A percentile compares a stretch with the other conserved stretches of the same genome.
Conservation (phyloP, 37 sponge, comb jelly and placozoan species). For the Theonella swinhoei region DNA sequence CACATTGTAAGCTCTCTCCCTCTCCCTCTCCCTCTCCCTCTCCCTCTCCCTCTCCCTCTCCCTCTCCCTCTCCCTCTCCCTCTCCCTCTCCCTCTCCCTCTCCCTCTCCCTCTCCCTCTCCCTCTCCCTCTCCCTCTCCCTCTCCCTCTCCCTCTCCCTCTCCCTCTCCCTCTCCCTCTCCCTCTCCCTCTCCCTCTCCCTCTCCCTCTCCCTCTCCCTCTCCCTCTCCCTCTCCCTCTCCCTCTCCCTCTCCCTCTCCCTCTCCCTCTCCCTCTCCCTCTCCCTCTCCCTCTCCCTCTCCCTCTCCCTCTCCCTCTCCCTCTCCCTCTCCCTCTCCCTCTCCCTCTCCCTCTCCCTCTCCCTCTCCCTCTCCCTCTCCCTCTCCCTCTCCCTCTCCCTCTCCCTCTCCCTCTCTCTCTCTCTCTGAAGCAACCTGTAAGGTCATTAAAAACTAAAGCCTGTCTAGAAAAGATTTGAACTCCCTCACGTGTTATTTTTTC, state of each 20-base stretch:
- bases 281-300: not conserved
- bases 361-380: not conserved
- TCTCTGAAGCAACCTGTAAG: too few species aligned
- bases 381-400: not conserved
- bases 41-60: slow-evolving; percentile 19
- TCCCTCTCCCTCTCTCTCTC: not conserved
- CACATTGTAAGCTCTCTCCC: not conserved
- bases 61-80: slow-evolving; percentile 14
- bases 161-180: slow-evolving; percentile 16
- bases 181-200: slow-evolving; percentile 19
- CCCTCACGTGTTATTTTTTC: too few species aligned
- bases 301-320: not conserved
- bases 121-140: slow-evolving; percentile 17
- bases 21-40: slow-evolving; percentile 13
- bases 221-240: not conserved
- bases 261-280: not conserved
- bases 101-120: slow-evolving; percentile 19
- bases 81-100: slow-evolving; percentile 17
- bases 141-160: slow-evolving; percentile 19
- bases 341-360: not conserved
- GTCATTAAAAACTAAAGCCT: too few species aligned
- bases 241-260: slow-evolving; percentile 19
- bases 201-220: not conserved
- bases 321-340: not conserved
- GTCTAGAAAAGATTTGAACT: too few species aligned